Percentiles rank a stretch among this genome's conserved stretches.
These are phyloP conservation scores for Melospiza melodia DNA, from an alignment of 2,113 vertebrate species.

Conservation along the genomic window DNA sequence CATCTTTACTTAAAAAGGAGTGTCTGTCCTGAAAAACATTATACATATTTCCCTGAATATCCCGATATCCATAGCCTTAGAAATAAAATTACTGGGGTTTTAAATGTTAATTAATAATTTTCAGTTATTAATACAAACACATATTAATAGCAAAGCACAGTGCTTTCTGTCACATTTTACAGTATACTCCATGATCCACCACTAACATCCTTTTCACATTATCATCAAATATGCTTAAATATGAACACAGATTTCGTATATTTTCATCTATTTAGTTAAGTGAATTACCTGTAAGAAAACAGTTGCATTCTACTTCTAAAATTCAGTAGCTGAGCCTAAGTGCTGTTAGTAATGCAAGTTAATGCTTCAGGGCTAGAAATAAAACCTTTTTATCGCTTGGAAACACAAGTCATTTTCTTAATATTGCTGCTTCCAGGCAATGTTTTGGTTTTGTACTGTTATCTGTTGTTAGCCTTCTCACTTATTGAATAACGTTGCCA, in stretches of 20 bases:
- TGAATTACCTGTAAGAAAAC: neutral
- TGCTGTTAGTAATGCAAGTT: neutral
- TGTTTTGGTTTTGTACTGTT: neutral
- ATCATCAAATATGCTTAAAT: neutral
- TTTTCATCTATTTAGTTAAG: neutral
- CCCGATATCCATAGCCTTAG: neutral
- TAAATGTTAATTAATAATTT: neutral
- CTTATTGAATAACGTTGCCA: neutral
- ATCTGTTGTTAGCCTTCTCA: neutral
- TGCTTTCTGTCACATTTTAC: neutral
- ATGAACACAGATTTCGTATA: neutral
- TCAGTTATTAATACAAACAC: neutral
- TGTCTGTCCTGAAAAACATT: neutral
- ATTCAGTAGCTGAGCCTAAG: neutral
- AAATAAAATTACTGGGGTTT: neutral
- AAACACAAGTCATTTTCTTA: neutral
- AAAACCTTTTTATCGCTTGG: neutral
- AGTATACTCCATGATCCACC: neutral
- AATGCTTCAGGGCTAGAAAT: neutral
- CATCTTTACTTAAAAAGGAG: neutral
- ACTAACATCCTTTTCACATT: neutral
- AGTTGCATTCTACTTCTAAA: neutral
- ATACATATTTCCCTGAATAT: neutral
- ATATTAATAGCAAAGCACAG: neutral
- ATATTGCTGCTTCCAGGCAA: neutral